phyloP scores from a whole-genome alignment of 2,888 invertebrate species.

The Tachina lurida region DNA sequence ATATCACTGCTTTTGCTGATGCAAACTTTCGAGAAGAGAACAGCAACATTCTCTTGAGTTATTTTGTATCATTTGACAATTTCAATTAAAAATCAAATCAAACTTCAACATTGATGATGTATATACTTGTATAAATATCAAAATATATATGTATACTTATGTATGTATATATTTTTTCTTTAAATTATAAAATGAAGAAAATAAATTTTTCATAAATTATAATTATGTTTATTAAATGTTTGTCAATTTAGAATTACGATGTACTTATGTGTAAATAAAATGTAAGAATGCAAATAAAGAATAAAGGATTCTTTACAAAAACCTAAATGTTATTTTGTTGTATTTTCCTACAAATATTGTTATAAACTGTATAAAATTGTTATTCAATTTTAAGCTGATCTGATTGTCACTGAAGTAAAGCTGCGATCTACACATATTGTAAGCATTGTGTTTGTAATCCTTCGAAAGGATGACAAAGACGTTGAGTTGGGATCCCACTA shows the following conservation, averaged over 20 bases:
- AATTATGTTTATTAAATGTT: constrained; percentile 67
- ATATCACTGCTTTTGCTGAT: constrained; percentile 79
- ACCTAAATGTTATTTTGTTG: constrained; percentile 47
- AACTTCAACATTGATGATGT: constrained; percentile 62
- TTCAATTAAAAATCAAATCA: constrained; percentile 65
- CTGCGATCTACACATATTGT: no score
- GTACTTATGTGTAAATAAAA: constrained; percentile 73
- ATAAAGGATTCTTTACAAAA: constrained; percentile 81
- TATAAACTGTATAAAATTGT: no score
- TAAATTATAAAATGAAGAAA: constrained; percentile 38
- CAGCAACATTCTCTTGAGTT: constrained; percentile 35
- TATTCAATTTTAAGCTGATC: no score
- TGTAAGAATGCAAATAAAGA: constrained; percentile 82
- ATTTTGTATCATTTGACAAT: constrained; percentile 45
- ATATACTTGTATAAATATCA: constrained; percentile 73
- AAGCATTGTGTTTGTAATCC: no score
- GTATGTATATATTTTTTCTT: background rate
- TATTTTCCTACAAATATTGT: background rate
- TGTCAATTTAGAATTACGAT: constrained; percentile 68
- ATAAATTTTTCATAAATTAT: constrained; percentile 72
- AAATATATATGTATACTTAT: background rate
- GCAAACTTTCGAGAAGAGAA: constrained; percentile 35
- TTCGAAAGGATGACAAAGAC: no score
- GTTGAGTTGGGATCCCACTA: no score
- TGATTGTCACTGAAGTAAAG: no score